Conservation (phyloP, 2,113 vertebrate species). For the Phylloscopus trochilus region DNA sequence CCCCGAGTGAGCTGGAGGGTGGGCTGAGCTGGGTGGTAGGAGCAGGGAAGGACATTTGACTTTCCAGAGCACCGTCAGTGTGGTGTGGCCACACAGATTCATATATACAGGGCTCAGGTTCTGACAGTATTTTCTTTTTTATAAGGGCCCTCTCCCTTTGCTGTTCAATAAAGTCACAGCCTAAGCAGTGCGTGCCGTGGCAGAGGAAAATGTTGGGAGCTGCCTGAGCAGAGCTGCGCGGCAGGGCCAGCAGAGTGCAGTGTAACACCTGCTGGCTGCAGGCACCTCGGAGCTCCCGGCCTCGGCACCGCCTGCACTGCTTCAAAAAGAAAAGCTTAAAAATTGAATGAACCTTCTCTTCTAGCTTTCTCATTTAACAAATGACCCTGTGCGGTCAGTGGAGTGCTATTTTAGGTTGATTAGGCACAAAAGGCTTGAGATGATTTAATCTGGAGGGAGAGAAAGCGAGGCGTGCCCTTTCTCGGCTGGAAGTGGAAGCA, state of each 20-base stretch:
- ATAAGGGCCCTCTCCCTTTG: background rate
- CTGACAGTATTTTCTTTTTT: background rate
- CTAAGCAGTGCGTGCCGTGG: fast-evolving
- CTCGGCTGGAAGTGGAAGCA: background rate
- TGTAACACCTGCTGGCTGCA: background rate
- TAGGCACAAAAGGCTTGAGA: background rate
- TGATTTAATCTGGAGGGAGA: background rate
- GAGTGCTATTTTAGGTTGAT: background rate
- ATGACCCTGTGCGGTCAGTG: background rate
- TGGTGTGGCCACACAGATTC: background rate
- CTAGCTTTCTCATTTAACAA: background rate
- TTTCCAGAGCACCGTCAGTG: background rate
- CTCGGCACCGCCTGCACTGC: background rate
- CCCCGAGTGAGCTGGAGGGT: fast-evolving
- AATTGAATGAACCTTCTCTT: background rate
- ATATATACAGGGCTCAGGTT: background rate
- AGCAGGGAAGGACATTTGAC: background rate
- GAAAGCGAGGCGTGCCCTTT: background rate
- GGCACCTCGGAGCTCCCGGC: background rate
- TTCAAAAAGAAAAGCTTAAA: background rate
- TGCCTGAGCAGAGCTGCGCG: background rate
- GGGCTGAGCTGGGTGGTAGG: background rate
- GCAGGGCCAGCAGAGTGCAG: slow-evolving; percentile 29
- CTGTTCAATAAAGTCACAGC: background rate
- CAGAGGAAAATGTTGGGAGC: background rate